Conservation (phyloP, 2,113 vertebrate species). For the Penelope pileata region DNA sequence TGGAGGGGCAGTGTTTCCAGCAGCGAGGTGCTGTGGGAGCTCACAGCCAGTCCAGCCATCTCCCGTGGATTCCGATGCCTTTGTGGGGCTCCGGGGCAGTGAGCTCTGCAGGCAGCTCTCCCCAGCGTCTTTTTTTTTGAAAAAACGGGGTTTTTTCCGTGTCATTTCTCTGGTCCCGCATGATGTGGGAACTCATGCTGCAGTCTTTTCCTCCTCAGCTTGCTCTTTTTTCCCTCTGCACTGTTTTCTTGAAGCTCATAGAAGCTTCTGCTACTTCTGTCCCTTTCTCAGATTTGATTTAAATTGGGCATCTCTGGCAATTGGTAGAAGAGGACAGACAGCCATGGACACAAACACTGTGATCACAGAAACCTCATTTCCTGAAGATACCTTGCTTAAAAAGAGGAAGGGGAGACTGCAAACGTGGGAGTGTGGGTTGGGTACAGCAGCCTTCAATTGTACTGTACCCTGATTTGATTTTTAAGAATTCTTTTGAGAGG, state of each 20-base stretch:
- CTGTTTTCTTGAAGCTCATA: background rate
- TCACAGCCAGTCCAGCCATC: accelerated
- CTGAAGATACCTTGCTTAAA: background rate
- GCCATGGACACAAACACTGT: conserved; percentile 48
- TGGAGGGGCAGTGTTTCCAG: background rate
- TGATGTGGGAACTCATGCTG: background rate
- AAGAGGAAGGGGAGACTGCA: background rate
- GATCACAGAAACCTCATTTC: conserved; percentile 16
- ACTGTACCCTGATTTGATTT: background rate
- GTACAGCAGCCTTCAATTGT: background rate
- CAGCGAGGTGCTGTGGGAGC: background rate
- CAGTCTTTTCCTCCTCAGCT: background rate
- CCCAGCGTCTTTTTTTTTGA: no score
- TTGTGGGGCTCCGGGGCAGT: background rate
- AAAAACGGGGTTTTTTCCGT: background rate
- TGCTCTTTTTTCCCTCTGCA: background rate
- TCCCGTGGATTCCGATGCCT: background rate
- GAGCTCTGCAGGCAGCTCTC: background rate
- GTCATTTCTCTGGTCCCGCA: background rate
- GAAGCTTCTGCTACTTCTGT: background rate
- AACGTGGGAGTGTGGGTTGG: background rate
- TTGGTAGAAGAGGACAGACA: background rate
- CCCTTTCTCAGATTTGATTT: background rate
- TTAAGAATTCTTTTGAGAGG: background rate
- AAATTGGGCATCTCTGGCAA: background rate